Base-by-base conservation (phyloP, 2,113 vertebrate genomes). In the Barnardius zonarius region DNA sequence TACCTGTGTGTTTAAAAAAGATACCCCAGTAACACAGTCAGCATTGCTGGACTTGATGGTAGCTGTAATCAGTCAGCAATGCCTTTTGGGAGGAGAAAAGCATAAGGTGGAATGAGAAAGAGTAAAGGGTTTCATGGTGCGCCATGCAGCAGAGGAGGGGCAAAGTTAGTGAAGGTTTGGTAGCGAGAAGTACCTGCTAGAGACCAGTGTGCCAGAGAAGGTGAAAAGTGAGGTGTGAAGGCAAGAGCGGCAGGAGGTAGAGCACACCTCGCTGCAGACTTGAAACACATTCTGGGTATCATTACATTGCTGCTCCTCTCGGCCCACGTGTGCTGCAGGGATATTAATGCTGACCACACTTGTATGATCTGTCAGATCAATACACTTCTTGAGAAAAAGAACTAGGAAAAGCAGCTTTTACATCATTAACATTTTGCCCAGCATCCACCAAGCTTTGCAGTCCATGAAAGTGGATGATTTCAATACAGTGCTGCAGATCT, bases 381-480 rank as follows among this genome's bases (percentile, higher is more conserved):
- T 31, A 67, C 0, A 0, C 24, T 62, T 86, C 25, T 30, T 49
- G 61, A 92, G 83, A 57, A 76, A 79, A 88, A 93, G 86, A 94
- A 93, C 24, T 52, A 94, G 86, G 28, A 91, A 76, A 88, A 86
- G 13, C 49, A 63, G 80, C 79, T 39, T 76, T 89, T 31, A 23
- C 75, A 61, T 31, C 0, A 0, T 64, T 88, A 79, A 89, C 81
- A 68, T 68, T 92, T 96, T 93, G 92, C 93, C 92, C 57, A 83
- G 57, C 51, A 63, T 54, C 17, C 41, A 73, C 77, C 35, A 4
- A 57, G 72, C 86, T 74, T 35, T 52, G 54, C 81, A 80, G 88
- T 87, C 83, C 86, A 79, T 55, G 76, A 13, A 92, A 82, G 63
- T 30, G 55, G 84, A 96, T n/a, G 66, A 94, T 76, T 94, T 86